Percentiles rank a stretch among this genome's conserved stretches.
Evolutionary conservation across 2,888 invertebrate species (phyloP).

Genomic region (Himalopsyche japonica): DNA sequence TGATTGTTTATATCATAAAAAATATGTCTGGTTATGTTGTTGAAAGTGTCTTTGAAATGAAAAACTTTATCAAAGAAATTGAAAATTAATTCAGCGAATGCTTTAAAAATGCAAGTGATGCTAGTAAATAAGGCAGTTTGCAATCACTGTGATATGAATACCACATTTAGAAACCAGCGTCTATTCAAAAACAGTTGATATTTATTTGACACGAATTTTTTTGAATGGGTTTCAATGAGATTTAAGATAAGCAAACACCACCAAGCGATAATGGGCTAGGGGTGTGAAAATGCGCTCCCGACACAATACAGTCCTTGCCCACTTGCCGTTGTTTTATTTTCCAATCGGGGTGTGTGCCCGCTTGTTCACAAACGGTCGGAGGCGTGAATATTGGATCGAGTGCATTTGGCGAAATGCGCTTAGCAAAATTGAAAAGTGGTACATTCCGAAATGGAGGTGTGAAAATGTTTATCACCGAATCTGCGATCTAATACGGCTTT

Average conservation of each 20-base stretch:
- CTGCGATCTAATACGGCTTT: not conserved
- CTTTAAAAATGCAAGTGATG: too few species aligned
- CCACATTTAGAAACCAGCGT: not conserved
- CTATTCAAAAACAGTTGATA: not conserved
- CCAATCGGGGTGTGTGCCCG: not conserved
- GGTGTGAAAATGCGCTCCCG: constrained; percentile 17
- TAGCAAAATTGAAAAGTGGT: not conserved
- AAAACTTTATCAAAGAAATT: too few species aligned
- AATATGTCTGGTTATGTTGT: too few species aligned
- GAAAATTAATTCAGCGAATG: too few species aligned
- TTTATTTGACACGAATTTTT: not conserved
- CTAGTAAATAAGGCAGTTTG: too few species aligned
- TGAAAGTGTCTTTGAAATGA: too few species aligned
- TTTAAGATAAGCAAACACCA: not conserved
- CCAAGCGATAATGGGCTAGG: not conserved
- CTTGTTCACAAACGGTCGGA: not conserved
- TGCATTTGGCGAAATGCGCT: not conserved
- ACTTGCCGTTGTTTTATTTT: not conserved
- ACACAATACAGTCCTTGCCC: not conserved
- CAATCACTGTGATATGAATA: not conserved
- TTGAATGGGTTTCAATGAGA: not conserved
- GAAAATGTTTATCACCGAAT: not conserved
- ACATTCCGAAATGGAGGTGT: not conserved
- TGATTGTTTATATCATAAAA: too few species aligned
- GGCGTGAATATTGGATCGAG: constrained; percentile 25